phyloP scores from a whole-genome alignment of 2,888 invertebrate genomes.

The Argyresthia goedartella region DNA sequence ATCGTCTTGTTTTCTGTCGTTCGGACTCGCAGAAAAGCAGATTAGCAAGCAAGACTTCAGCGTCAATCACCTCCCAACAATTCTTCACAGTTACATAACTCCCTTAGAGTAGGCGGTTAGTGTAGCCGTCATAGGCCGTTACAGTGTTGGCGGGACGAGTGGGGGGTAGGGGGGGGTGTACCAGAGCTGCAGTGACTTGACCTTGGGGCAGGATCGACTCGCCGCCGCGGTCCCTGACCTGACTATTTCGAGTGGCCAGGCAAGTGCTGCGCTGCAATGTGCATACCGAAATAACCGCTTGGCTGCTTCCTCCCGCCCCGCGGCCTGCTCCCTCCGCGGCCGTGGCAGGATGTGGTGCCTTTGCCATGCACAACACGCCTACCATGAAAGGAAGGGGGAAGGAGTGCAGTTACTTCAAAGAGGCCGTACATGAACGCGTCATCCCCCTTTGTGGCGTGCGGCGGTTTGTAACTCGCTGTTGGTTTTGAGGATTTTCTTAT shows the following conservation, averaged over 20 bases:
- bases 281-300: slow-evolving; percentile 69
- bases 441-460: slow-evolving; percentile 16
- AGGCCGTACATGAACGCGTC: slow-evolving; percentile 27
- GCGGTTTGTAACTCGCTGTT: no score
- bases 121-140: neutral
- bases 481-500: no score
- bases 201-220: slow-evolving; percentile 68
- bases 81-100: neutral
- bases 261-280: slow-evolving; percentile 59
- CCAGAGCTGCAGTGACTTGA: slow-evolving; percentile 55
- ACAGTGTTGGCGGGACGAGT: slow-evolving; percentile 17
- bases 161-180: slow-evolving; percentile 21
- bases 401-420: slow-evolving; percentile 33
- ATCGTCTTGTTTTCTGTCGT: no score
- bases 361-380: slow-evolving; percentile 46
- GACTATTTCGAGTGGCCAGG: slow-evolving; percentile 71
- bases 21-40: no score
- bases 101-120: neutral
- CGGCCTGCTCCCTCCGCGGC: slow-evolving; percentile 22
- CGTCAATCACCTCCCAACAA: neutral
- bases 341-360: slow-evolving; percentile 44
- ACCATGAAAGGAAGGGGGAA: slow-evolving; percentile 29
- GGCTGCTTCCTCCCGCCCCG: slow-evolving; percentile 29
- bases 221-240: slow-evolving; percentile 68
- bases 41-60: neutral